Conservation (phyloP, 2,113 vertebrate species). For the Coracopsis vasa region DNA sequence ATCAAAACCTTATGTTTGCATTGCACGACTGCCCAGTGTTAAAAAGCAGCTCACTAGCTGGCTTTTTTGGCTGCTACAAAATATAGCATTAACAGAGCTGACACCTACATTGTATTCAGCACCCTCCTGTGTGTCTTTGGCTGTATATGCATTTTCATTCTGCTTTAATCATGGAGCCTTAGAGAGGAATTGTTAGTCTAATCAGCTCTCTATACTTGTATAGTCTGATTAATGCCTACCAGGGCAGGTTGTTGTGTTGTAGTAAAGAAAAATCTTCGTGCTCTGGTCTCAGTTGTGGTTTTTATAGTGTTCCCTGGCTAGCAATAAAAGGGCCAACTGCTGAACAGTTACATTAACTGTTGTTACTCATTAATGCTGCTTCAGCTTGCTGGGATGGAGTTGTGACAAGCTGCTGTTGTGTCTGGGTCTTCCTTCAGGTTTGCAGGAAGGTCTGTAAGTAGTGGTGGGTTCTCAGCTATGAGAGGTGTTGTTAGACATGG, state of each 20-base stretch:
- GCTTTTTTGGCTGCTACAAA: neutral
- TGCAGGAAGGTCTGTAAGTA: neutral
- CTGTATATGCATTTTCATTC: slow-evolving; percentile 18
- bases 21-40: neutral
- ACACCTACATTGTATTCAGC: neutral
- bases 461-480: neutral
- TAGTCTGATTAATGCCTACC: slow-evolving; percentile 39
- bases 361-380: neutral
- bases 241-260: slow-evolving; percentile 6
- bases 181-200: slow-evolving; percentile 56
- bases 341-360: neutral
- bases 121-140: slow-evolving; percentile 20
- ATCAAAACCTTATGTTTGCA: neutral
- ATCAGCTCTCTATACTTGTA: slow-evolving; percentile 16
- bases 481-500: fast-evolving
- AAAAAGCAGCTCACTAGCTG: neutral
- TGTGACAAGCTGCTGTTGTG: neutral
- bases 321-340: slow-evolving; percentile 25
- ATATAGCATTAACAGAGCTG: neutral
- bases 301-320: slow-evolving; percentile 8
- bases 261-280: neutral
- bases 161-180: slow-evolving; percentile 47
- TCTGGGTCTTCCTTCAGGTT: neutral
- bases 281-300: neutral
- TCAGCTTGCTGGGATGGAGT: neutral